A percentile compares a stretch with the other conserved stretches of the same genome.
phyloP scores from a whole-genome alignment of 1,140 invertebrate genomes.

The Globodera rostochiensis region DNA sequence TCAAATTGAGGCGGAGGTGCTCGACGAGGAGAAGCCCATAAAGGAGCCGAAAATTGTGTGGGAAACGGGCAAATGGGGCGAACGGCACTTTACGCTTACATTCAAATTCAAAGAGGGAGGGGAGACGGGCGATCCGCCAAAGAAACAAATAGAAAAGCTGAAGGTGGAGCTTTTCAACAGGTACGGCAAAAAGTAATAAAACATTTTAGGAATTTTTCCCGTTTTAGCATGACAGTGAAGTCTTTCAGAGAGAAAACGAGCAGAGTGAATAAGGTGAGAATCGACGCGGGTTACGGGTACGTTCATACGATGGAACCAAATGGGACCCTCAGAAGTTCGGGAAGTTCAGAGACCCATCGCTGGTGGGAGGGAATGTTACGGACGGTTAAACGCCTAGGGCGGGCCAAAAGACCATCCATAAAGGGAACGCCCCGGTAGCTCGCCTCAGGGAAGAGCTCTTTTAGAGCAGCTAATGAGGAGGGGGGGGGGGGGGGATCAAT shows the following conservation, averaged over 20 bases:
- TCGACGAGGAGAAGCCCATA: neutral
- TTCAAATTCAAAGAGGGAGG: neutral
- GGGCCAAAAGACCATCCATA: too few species aligned
- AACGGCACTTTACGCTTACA: neutral
- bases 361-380: neutral
- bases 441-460: too few species aligned
- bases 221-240: neutral
- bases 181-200: neutral
- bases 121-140: neutral
- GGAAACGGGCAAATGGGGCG: neutral
- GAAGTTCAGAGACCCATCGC: too few species aligned
- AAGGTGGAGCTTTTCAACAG: neutral
- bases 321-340: neutral
- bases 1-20: conserved; percentile 8
- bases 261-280: neutral
- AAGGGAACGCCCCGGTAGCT: too few species aligned
- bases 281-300: neutral
- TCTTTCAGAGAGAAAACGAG: neutral
- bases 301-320: neutral
- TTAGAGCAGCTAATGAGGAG: too few species aligned
- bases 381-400: too few species aligned
- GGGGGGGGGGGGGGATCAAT: too few species aligned
- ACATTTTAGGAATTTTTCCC: neutral
- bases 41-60: neutral
- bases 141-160: neutral